Percentiles rank a stretch among this genome's conserved stretches.
These are phyloP conservation scores for Netelia fuscicornis DNA, from an alignment of 2,888 invertebrate genomes.

Conservation along the genomic window DNA sequence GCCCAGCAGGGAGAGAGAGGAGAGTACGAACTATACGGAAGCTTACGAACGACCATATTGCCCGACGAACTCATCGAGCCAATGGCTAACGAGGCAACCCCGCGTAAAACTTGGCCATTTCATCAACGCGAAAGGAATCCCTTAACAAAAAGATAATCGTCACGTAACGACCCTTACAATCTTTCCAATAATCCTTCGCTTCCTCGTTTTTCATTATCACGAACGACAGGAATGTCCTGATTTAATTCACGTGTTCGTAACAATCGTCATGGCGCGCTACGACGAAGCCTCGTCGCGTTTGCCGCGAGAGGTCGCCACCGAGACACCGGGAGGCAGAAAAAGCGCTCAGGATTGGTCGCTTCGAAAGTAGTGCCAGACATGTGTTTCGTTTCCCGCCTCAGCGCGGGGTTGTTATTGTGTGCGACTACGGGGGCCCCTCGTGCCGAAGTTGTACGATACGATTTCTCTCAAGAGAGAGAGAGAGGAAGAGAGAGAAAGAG, in stretches of 20 bases:
- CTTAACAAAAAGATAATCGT: background rate
- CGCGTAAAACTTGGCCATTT: background rate
- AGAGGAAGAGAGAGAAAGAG: conserved; percentile 20
- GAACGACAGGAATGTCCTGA: background rate
- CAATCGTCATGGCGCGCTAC: conserved; percentile 3
- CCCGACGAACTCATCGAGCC: conserved; percentile 18
- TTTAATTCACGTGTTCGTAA: conserved; percentile 1
- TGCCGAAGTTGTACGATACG: conserved; percentile 44
- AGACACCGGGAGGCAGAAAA: conserved; percentile 53
- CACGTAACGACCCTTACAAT: background rate
- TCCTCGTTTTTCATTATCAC: background rate
- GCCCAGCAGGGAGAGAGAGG: background rate
- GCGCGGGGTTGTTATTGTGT: conserved; percentile 78
- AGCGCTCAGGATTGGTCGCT: conserved; percentile 78
- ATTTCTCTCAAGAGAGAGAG: conserved; percentile 52
- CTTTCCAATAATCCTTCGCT: background rate
- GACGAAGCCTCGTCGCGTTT: background rate
- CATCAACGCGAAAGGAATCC: background rate
- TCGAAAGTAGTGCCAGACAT: conserved; percentile 83
- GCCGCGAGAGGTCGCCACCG: conserved; percentile 66
- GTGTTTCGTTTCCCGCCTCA: conserved; percentile 84
- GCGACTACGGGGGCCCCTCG: conserved; percentile 61
- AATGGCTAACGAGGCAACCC: conserved; percentile 29
- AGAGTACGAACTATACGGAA: conserved; percentile 30
- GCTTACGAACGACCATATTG: conserved; percentile 45